Evolutionary conservation across 2,888 invertebrate species (phyloP).

Genomic region (Brassicogethes aeneus): DNA sequence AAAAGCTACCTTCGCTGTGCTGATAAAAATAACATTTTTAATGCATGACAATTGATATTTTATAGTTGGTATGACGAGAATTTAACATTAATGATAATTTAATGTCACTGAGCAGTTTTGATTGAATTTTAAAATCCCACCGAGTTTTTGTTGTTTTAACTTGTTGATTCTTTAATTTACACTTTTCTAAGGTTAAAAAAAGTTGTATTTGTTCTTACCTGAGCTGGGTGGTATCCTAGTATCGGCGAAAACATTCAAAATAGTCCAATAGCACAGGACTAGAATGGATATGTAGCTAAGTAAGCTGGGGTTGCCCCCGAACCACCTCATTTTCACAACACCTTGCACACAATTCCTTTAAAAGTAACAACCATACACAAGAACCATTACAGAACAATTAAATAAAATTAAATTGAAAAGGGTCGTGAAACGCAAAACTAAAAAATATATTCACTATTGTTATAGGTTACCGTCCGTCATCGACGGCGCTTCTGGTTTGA

Average conservation of each 20-base stretch:
- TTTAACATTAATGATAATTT: too few species aligned
- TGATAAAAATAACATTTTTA: too few species aligned
- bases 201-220: too few species aligned
- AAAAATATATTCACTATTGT: neutral
- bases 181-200: too few species aligned
- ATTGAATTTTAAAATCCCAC: too few species aligned
- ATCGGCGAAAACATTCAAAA: constrained; percentile 26
- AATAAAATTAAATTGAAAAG: constrained; percentile 6
- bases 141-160: too few species aligned
- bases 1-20: too few species aligned
- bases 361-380: constrained; percentile 5
- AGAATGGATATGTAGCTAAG: constrained; percentile 24
- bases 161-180: too few species aligned
- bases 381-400: constrained; percentile 14
- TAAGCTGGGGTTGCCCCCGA: constrained; percentile 25
- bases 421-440: constrained; percentile 4
- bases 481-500: neutral
- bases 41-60: too few species aligned
- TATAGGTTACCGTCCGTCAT: neutral
- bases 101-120: too few species aligned
- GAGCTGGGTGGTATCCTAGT: too few species aligned
- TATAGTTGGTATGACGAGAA: too few species aligned
- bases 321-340: constrained; percentile 29
- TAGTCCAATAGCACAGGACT: constrained; percentile 27
- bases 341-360: constrained; percentile 17